A percentile compares a stretch with the other conserved stretches of the same genome.
phyloP scores from a whole-genome alignment of 2,888 invertebrate genomes.

The Erebia epiphron region DNA sequence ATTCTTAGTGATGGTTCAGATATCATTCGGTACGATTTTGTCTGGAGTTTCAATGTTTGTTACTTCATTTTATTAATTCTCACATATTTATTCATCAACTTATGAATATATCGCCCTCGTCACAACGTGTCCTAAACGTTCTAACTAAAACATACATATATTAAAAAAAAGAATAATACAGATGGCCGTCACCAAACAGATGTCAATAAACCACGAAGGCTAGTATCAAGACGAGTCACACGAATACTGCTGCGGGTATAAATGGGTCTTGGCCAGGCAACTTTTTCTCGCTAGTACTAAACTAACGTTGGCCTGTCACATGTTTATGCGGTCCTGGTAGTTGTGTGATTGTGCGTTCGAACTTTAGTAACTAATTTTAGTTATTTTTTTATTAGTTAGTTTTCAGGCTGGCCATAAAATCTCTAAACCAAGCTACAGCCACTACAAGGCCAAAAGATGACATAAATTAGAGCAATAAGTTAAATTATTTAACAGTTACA shows the following conservation, averaged over 20 bases:
- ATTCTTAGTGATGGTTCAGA: no score
- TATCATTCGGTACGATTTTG: no score
- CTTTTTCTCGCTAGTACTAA: slow-evolving; percentile 78
- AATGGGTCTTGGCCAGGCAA: slow-evolving; percentile 82
- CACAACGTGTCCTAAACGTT: neutral
- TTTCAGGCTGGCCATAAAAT: no score
- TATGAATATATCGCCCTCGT: neutral
- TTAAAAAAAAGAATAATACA: slow-evolving; percentile 30
- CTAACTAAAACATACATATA: slow-evolving; percentile 15
- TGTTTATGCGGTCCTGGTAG: slow-evolving; percentile 63
- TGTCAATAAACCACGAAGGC: slow-evolving; percentile 50
- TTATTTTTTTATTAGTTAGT: slow-evolving; percentile 3
- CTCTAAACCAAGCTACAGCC: no score
- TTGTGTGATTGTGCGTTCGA: slow-evolving; percentile 30
- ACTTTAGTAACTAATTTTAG: slow-evolving; percentile 16
- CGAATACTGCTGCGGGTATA: slow-evolving; percentile 60
- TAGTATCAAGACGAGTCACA: slow-evolving; percentile 68
- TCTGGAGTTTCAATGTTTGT: no score
- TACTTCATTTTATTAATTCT: no score
- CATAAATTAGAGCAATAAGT: no score
- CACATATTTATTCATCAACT: neutral
- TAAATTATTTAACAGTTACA: no score
- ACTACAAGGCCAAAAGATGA: no score
- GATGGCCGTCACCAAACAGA: slow-evolving; percentile 44
- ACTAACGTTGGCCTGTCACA: slow-evolving; percentile 64